Percentiles rank a stretch among this genome's conserved stretches.
Conservation (phyloP, 2,113 vertebrate species). For the Desmodus rotundus region DNA sequence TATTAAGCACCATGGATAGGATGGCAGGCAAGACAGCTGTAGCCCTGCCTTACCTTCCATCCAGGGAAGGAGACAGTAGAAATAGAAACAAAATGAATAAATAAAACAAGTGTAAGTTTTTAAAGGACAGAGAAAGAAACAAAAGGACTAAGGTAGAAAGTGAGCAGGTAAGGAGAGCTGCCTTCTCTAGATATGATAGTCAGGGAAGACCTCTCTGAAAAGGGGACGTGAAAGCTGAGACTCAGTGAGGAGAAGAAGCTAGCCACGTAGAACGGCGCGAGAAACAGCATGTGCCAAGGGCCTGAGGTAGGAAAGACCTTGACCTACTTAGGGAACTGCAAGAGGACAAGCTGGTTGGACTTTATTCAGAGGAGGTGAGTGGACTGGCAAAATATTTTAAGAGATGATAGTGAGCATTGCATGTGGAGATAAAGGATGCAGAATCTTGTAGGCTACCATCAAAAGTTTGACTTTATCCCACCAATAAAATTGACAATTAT, state of each 20-base stretch:
- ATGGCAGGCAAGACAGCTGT: neutral
- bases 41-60: neutral
- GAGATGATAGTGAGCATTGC: neutral
- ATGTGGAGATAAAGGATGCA: neutral
- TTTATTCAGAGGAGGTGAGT: neutral
- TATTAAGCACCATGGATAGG: neutral
- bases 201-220: neutral
- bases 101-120: neutral
- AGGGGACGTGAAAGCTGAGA: neutral
- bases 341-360: neutral
- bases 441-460: neutral
- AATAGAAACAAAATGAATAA: neutral
- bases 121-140: neutral
- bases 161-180: too few species aligned
- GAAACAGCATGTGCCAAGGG: neutral
- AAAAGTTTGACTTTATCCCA: neutral
- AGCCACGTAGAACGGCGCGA: neutral
- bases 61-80: neutral
- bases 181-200: fast-evolving
- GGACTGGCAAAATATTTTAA: neutral
- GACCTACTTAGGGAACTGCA: neutral
- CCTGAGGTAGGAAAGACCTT: neutral
- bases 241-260: neutral
- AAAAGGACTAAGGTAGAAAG: neutral
- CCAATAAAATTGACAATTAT: neutral